Evolutionary conservation across 2,797 vertebrate genomes (phyloP).

Genomic region (Chelmon rostratus): DNA sequence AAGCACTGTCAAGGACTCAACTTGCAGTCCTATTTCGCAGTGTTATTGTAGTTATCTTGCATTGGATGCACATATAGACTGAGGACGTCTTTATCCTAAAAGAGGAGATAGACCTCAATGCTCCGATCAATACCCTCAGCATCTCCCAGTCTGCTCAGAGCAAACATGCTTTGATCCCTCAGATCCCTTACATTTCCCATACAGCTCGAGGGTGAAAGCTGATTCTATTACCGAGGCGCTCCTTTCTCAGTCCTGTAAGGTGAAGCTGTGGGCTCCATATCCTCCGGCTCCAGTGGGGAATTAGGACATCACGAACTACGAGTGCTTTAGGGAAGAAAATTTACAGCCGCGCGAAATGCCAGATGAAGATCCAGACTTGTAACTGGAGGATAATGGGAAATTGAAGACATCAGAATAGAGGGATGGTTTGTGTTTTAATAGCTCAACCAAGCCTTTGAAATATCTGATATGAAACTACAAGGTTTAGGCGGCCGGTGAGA

Average conservation of each 20-base stretch:
- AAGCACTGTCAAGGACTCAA: background rate
- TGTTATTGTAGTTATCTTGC: slow-evolving; percentile 4
- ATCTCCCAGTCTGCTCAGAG: slow-evolving; percentile 52
- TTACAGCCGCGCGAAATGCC: slow-evolving; percentile 24
- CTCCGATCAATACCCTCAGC: slow-evolving; percentile 64
- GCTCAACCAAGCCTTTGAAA: slow-evolving; percentile 26
- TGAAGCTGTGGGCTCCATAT: slow-evolving; percentile 54
- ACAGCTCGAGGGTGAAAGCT: slow-evolving; percentile 62
- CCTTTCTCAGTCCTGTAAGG: slow-evolving; percentile 52
- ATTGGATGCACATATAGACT: slow-evolving; percentile 30
- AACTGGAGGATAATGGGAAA: slow-evolving; percentile 30
- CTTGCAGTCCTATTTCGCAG: background rate
- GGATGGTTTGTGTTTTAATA: slow-evolving; percentile 9
- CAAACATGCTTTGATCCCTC: slow-evolving; percentile 71
- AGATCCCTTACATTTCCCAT: slow-evolving; percentile 69
- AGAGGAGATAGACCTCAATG: slow-evolving; percentile 51
- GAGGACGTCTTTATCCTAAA: slow-evolving; percentile 34
- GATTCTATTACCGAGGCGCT: slow-evolving; percentile 60
- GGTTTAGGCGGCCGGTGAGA: background rate
- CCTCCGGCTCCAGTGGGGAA: slow-evolving; percentile 27
- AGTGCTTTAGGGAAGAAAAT: slow-evolving; percentile 26
- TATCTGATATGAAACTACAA: slow-evolving; percentile 6
- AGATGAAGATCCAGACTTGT: slow-evolving; percentile 16
- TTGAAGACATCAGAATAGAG: slow-evolving; percentile 4
- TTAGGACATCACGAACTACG: slow-evolving; percentile 34